Conservation (phyloP, 2,888 invertebrate genomes). For the Syritta pipiens region DNA sequence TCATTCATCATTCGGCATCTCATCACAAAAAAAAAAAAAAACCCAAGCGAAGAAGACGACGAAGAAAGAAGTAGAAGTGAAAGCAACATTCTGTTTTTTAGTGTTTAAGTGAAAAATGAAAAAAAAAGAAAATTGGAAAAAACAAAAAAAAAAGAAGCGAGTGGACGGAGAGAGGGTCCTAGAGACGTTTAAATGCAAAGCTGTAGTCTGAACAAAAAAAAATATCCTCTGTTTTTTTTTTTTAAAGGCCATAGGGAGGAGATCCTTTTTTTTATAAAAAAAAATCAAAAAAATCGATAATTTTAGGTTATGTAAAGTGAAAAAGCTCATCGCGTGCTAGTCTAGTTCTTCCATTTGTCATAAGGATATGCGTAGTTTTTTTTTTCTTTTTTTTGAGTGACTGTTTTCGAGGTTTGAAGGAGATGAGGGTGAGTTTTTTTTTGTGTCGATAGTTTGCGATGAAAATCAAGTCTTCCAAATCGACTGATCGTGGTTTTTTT, state of each 20-base stretch:
- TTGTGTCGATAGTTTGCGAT: neutral
- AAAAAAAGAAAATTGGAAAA: constrained; percentile 7
- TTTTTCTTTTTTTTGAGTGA: neutral
- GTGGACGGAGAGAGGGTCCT: neutral
- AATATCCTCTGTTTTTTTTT: too few relatives aligned
- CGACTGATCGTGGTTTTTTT: neutral
- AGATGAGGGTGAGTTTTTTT: neutral
- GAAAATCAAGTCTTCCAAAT: neutral
- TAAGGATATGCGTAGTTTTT: neutral
- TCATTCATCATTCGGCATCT: constrained; percentile 47
- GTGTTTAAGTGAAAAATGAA: constrained; percentile 43
- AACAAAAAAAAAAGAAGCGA: neutral
- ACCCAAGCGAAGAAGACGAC: constrained; percentile 5
- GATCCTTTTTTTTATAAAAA: neutral
- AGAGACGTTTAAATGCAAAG: neutral
- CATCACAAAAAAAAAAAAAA: neutral
- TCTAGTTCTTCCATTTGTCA: constrained; percentile 39
- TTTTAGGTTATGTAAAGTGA: constrained; percentile 3
- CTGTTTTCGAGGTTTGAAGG: neutral
- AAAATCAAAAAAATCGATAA: neutral
- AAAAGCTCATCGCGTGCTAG: constrained; percentile 4
- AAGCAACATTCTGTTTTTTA: constrained; percentile 61
- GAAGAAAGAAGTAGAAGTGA: neutral
- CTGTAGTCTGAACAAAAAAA: neutral
- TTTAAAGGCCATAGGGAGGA: too few relatives aligned